Evolutionary conservation across 1,140 invertebrate species (phyloP).

Genomic region (Nylanderia fulva): DNA sequence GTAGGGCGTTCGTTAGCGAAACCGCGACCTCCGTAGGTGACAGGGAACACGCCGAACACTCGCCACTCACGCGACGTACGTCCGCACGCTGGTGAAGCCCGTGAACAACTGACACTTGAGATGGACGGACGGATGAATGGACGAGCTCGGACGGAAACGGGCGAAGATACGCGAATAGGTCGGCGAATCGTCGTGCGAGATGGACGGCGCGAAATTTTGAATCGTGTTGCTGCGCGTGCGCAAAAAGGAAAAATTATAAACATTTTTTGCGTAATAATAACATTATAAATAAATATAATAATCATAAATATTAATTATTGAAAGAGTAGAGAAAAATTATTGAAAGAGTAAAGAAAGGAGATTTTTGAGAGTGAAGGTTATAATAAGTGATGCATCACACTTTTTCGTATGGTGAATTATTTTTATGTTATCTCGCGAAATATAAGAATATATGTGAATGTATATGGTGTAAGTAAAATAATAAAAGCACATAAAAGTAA

Average conservation of each 20-base stretch:
- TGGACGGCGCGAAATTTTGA: slow-evolving; percentile 18
- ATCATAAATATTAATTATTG: no score
- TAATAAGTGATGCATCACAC: no score
- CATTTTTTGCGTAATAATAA: background rate
- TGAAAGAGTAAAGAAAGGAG: no score
- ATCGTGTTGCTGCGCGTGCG: background rate
- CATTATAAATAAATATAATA: no score
- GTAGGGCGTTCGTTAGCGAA: slow-evolving; percentile 83
- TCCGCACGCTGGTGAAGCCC: slow-evolving; percentile 75
- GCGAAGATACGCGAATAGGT: slow-evolving; percentile 15
- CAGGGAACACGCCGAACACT: slow-evolving; percentile 72
- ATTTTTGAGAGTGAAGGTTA: no score
- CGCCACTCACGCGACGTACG: slow-evolving; percentile 60
- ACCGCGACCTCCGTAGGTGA: slow-evolving; percentile 79
- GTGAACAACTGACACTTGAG: slow-evolving; percentile 75
- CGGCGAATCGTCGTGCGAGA: background rate
- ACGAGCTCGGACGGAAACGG: slow-evolving; percentile 47
- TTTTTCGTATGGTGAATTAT: no score
- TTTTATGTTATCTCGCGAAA: no score
- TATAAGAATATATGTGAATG: no score
- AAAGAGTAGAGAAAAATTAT: no score
- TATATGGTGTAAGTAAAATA: no score
- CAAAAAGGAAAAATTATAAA: no score
- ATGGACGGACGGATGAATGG: background rate
- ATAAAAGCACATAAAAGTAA: no score